These are phyloP conservation scores for Fulmarus glacialis DNA, from an alignment of 2,113 vertebrate genomes.

Conservation along the genomic window DNA sequence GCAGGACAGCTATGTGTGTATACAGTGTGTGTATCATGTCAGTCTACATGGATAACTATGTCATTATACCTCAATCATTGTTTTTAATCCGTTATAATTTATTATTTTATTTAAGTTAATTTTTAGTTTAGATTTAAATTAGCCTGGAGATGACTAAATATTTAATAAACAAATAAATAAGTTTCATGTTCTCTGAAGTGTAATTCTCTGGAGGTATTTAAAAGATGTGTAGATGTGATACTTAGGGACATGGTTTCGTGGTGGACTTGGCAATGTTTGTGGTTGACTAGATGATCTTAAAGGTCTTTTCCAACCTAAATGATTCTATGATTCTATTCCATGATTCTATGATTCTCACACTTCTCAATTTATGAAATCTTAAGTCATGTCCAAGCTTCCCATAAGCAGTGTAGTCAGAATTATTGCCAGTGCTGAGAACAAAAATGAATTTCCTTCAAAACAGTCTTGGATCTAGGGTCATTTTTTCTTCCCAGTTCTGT, in stretches of 20 bases:
- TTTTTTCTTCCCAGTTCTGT: background rate
- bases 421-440: background rate
- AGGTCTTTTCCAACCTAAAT: background rate
- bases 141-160: background rate
- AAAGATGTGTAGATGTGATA: accelerated
- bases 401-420: background rate
- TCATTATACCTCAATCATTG: background rate
- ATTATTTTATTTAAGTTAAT: background rate
- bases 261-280: background rate
- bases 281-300: background rate
- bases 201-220: background rate
- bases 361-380: background rate
- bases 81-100: background rate
- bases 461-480: background rate
- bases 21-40: background rate
- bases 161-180: background rate
- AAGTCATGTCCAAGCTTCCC: background rate
- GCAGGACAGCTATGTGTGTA: background rate
- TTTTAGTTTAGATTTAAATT: background rate
- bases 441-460: background rate
- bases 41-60: background rate
- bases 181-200: background rate
- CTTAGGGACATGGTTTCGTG: background rate
- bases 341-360: background rate
- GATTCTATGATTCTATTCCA: background rate